Conservation (phyloP, 2,797 vertebrate genomes). For the Martes flavigula region DNA sequence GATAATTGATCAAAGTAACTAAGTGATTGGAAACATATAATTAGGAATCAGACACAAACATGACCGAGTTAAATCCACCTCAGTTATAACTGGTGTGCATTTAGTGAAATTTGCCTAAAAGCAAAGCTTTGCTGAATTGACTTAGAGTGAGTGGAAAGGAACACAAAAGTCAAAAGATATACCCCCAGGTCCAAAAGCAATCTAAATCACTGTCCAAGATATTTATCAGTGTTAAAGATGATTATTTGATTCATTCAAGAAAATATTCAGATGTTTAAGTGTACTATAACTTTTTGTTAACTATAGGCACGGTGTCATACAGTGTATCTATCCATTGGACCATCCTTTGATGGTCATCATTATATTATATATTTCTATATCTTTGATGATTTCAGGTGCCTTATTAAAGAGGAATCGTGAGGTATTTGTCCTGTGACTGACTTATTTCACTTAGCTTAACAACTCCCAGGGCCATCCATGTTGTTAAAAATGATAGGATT, state of each 20-base stretch:
- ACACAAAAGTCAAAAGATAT: not conserved
- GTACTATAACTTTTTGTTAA: not conserved
- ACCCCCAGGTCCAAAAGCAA: not conserved
- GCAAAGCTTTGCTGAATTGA: not conserved
- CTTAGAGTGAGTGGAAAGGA: not conserved
- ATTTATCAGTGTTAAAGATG: not conserved
- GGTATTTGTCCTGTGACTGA: not conserved
- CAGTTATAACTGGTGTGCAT: not conserved
- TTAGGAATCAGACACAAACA: not conserved
- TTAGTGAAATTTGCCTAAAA: conserved; percentile 20
- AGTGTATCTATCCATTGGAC: not conserved
- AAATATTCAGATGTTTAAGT: not conserved
- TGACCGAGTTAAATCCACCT: not conserved
- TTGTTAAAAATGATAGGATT: not conserved
- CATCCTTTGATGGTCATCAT: not conserved
- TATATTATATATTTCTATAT: not conserved
- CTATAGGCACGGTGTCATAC: not conserved
- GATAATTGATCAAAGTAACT: conserved; percentile 31
- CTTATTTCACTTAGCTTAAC: not conserved
- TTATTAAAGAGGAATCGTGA: not conserved
- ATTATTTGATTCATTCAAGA: not conserved
- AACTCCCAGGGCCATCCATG: not conserved
- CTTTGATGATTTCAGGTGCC: not conserved
- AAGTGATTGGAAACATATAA: conserved; percentile 25
- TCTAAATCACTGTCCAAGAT: not conserved